phyloP scores from a whole-genome alignment of 2,113 vertebrate genomes.

The Megalops atlanticus region DNA sequence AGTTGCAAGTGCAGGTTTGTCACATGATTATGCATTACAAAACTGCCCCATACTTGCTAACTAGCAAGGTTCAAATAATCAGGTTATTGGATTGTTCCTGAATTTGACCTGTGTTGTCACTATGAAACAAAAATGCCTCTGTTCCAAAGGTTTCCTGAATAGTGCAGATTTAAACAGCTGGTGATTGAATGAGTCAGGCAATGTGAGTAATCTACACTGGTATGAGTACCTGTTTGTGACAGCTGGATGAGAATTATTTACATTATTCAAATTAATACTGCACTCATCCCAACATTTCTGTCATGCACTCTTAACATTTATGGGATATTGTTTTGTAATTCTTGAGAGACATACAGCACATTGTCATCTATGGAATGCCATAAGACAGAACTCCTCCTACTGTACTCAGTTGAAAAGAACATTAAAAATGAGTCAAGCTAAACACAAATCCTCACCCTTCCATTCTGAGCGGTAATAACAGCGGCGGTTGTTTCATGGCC shows the following conservation, averaged over 20 bases:
- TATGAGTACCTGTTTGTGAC: neutral
- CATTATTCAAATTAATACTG: neutral
- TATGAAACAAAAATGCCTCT: conserved; percentile 17
- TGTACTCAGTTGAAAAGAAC: neutral
- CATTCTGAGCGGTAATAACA: neutral
- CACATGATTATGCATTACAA: neutral
- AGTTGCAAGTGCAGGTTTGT: neutral
- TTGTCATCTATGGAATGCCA: neutral
- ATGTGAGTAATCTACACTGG: neutral
- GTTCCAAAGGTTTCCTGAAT: neutral
- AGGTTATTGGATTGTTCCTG: conserved; percentile 32
- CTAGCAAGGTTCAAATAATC: neutral
- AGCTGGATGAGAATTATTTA: neutral
- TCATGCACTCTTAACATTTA: neutral
- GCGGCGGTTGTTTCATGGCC: neutral
- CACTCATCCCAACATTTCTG: neutral
- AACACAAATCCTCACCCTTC: neutral
- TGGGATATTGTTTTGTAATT: neutral
- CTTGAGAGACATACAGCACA: neutral
- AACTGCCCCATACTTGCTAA: neutral
- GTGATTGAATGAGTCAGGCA: neutral
- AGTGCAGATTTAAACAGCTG: neutral
- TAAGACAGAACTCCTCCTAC: neutral
- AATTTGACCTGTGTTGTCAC: conserved; percentile 6
- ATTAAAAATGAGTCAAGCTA: neutral